Evolutionary conservation across 2,888 invertebrate species (phyloP).

Genomic region (Tenthredo distinguenda): DNA sequence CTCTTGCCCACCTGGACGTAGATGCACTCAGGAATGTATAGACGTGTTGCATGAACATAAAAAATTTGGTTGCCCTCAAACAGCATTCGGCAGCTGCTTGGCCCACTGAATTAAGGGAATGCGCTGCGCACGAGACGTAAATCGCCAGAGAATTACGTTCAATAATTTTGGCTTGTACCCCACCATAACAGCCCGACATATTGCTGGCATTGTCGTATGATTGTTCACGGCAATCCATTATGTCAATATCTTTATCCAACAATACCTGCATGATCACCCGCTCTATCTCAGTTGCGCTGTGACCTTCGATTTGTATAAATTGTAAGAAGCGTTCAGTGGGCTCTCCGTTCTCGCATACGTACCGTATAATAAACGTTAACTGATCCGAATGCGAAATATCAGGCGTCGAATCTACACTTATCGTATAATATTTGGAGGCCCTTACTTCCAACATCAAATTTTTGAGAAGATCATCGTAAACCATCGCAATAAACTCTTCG

Average conservation of each 20-base stretch:
- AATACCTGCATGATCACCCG: slow-evolving; percentile 56
- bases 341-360: slow-evolving; percentile 50
- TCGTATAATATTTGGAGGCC: slow-evolving; percentile 55
- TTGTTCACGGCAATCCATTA: slow-evolving; percentile 61
- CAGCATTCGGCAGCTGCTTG: slow-evolving; percentile 63
- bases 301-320: slow-evolving; percentile 60
- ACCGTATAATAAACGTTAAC: slow-evolving; percentile 41
- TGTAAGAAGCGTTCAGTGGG: slow-evolving; percentile 58
- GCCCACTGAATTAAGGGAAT: slow-evolving; percentile 64
- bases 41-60: slow-evolving; percentile 61
- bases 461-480: slow-evolving; percentile 28
- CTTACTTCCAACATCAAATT: slow-evolving; percentile 50
- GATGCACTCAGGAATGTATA: slow-evolving; percentile 63
- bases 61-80: slow-evolving; percentile 58
- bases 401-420: slow-evolving; percentile 57
- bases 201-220: slow-evolving; percentile 65
- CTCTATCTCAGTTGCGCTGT: slow-evolving; percentile 58
- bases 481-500: slow-evolving; percentile 58
- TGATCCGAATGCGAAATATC: slow-evolving; percentile 59
- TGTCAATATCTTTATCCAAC: slow-evolving; percentile 56
- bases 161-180: slow-evolving; percentile 62
- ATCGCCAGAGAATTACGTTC: slow-evolving; percentile 56
- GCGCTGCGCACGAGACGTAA: slow-evolving; percentile 63
- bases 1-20: slow-evolving; percentile 60
- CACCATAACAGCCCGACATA: slow-evolving; percentile 59